phyloP scores from a whole-genome alignment of 2,797 vertebrate genomes.

The Simalia tracyae region DNA sequence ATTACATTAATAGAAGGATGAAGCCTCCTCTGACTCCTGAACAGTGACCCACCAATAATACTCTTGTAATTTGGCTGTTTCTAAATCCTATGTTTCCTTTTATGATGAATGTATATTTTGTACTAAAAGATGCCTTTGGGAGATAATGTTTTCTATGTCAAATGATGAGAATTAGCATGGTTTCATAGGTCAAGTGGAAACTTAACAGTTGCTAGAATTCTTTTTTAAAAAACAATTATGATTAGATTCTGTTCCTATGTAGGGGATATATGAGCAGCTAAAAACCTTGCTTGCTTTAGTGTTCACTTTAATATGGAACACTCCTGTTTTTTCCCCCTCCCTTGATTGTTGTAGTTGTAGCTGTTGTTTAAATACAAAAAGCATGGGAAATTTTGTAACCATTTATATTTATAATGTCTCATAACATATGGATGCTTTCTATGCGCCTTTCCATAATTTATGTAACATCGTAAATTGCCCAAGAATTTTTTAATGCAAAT shows the following conservation, averaged over 20 bases:
- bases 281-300: background rate
- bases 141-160: constrained; percentile 63
- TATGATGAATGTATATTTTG: constrained; percentile 66
- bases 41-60: constrained; percentile 49
- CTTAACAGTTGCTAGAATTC: constrained; percentile 8
- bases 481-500: background rate
- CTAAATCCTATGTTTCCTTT: constrained; percentile 64
- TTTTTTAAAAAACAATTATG: background rate
- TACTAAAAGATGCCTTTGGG: constrained; percentile 67
- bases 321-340: background rate
- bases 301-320: background rate
- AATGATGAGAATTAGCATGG: constrained; percentile 61
- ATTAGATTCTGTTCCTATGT: background rate
- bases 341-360: background rate
- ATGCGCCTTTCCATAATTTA: background rate
- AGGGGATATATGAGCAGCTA: background rate
- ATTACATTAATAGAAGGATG: constrained; percentile 64
- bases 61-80: constrained; percentile 58
- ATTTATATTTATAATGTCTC: background rate
- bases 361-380: background rate
- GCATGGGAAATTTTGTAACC: background rate
- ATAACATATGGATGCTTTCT: background rate
- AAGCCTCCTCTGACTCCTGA: constrained; percentile 59
- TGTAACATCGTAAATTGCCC: background rate
- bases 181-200: constrained; percentile 63